Evolutionary conservation across 1,140 invertebrate genomes (phyloP).

Genomic region (Nixonia krombeini): DNA sequence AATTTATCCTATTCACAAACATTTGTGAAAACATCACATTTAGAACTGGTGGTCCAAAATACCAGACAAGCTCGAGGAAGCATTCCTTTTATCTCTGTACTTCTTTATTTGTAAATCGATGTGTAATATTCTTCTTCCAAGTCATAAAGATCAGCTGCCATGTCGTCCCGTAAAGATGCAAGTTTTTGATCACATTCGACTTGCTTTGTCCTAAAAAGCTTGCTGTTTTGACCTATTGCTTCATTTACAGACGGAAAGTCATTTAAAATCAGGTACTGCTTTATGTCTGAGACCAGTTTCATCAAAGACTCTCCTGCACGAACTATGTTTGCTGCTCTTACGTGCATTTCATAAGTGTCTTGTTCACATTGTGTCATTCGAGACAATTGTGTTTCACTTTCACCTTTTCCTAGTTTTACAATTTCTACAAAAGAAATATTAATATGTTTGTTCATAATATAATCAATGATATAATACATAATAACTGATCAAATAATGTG

Average conservation of each 20-base stretch:
- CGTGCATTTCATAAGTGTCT: slow-evolving; percentile 97
- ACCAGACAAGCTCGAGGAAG: neutral
- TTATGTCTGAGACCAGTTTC: slow-evolving; percentile 96
- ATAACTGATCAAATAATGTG: no score
- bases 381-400: slow-evolving; percentile 90
- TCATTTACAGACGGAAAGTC: slow-evolving; percentile 98
- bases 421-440: slow-evolving; percentile 81
- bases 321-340: slow-evolving; percentile 94
- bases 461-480: slow-evolving; percentile 2
- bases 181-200: slow-evolving; percentile 94
- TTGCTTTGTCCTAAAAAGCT: slow-evolving; percentile 90
- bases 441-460: neutral
- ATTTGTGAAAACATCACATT: neutral
- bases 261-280: slow-evolving; percentile 96
- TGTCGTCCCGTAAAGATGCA: slow-evolving; percentile 92
- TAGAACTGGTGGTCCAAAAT: neutral
- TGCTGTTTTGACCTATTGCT: slow-evolving; percentile 92
- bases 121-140: slow-evolving; percentile 98
- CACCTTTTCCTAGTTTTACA: slow-evolving; percentile 92
- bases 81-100: neutral
- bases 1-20: slow-evolving; percentile 13
- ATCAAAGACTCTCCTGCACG: slow-evolving; percentile 95
- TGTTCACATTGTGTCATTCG: slow-evolving; percentile 93
- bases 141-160: slow-evolving; percentile 95
- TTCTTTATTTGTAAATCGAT: slow-evolving; percentile 87